phyloP scores from a whole-genome alignment of 2,888 invertebrate genomes.

The Helleia helle region DNA sequence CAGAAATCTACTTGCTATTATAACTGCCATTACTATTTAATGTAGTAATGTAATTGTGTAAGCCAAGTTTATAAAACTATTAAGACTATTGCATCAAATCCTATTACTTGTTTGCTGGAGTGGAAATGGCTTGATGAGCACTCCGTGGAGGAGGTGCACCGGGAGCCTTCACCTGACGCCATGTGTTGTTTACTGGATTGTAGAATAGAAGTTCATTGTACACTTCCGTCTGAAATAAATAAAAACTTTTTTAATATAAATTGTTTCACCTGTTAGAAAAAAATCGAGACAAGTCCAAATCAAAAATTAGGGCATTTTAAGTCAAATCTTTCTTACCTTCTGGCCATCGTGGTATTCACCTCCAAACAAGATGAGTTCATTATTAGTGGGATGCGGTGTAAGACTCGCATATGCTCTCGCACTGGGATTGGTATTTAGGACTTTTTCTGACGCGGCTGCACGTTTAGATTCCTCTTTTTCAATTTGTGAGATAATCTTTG shows the following conservation, averaged over 20 bases:
- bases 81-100: too few relatives aligned
- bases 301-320: too few relatives aligned
- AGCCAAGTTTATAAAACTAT: too few relatives aligned
- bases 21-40: too few relatives aligned
- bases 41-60: too few relatives aligned
- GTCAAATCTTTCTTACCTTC: slow-evolving; percentile 64
- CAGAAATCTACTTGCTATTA: too few relatives aligned
- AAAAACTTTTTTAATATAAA: too few relatives aligned
- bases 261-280: too few relatives aligned
- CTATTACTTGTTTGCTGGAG: slow-evolving; percentile 79
- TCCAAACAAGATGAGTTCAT: slow-evolving; percentile 91
- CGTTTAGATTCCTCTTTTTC: slow-evolving; percentile 84
- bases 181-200: slow-evolving; percentile 84
- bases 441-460: slow-evolving; percentile 77
- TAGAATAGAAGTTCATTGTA: slow-evolving; percentile 91
- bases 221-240: slow-evolving; percentile 78
- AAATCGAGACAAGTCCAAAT: too few relatives aligned
- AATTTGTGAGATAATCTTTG: slow-evolving; percentile 83
- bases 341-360: slow-evolving; percentile 94
- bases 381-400: slow-evolving; percentile 85
- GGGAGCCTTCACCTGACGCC: slow-evolving; percentile 87
- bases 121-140: slow-evolving; percentile 88
- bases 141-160: slow-evolving; percentile 91
- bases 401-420: slow-evolving; percentile 87
- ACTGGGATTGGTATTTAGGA: slow-evolving; percentile 76